phyloP scores from a whole-genome alignment of 2,113 vertebrate species.

The Lagopus leucura region DNA sequence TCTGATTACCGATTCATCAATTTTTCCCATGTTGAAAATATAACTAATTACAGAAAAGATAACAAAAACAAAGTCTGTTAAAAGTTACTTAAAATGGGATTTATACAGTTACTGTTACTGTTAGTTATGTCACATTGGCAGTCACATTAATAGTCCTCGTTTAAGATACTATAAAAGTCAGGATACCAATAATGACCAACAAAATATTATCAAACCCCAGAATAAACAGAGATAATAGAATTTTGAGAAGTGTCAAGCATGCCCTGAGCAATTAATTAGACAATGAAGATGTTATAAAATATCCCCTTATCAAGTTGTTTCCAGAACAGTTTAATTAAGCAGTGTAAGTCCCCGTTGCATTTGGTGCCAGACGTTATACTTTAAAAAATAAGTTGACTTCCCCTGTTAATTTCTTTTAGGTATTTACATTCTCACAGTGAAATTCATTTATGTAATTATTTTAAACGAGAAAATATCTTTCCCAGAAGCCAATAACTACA shows the following conservation, averaged over 20 bases:
- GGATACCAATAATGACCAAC: neutral
- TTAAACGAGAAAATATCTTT: constrained; percentile 35
- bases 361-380: neutral
- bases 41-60: neutral
- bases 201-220: neutral
- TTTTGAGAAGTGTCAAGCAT: neutral
- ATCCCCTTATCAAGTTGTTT: neutral
- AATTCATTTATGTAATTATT: constrained; percentile 39
- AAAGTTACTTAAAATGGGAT: neutral
- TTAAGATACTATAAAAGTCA: neutral
- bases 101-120: neutral
- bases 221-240: neutral
- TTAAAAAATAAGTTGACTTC: neutral
- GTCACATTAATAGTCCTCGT: neutral
- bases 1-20: neutral
- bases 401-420: neutral
- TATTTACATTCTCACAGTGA: neutral
- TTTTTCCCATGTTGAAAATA: neutral
- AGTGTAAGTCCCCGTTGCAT: neutral
- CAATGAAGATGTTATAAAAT: neutral
- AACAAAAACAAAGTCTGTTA: neutral
- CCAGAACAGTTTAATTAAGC: neutral
- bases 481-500: constrained; percentile 30
- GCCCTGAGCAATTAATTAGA: neutral
- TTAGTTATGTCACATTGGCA: neutral